Base-by-base conservation (phyloP, 1,140 invertebrate species). In the Cardiocondyla obscurior region DNA sequence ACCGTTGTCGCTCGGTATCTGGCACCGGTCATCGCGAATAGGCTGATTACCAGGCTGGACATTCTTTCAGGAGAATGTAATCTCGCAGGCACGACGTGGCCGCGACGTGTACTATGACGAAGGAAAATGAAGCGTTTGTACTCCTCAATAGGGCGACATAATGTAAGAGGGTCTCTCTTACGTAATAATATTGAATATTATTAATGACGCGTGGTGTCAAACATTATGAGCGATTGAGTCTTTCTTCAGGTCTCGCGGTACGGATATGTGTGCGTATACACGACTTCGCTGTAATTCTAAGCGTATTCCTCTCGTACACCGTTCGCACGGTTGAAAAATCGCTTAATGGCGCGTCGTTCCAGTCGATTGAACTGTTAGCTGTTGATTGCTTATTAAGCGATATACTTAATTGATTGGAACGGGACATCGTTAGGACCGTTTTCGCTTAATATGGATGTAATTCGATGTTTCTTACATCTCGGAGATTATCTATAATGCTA, bases 171-270 rank as follows among this genome's bases (percentile, higher is more conserved):
- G 74, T n/a, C 36, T 79, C 74, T 69, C 30, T 79, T 79, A 69
- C 74, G 74, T 79, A 79, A 79, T 79, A 79, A 79, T 79, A 69
- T 79, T 79, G 74, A 79, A 79, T 79, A 69, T 79, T 79, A 79
- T 79, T 79, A 79, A 79, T 79, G 74, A 79, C 62, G 62, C 62
- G 49, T 12, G 62, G 62, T 53, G 74, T 79, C 74, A 69, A 69
- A 79, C 62, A 42, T 62, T 53, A 79, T 79, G 74, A 79, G 33
- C 60, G 74, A 79, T 79, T 67, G 74, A 69, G 62, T 69, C 74
- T 79, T 55, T 53, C 74, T 69, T 69, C 33, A 36, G 42, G 2
- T 7, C 25, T n/a, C 19, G 14, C n/a, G 19, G 14, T 3, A 4
- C 7, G 16, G 14, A 39, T 44, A 7, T 19, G 39, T 28, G 12